Conservation (phyloP, 1,140 invertebrate species). For the Sarcophaga bullata region DNA sequence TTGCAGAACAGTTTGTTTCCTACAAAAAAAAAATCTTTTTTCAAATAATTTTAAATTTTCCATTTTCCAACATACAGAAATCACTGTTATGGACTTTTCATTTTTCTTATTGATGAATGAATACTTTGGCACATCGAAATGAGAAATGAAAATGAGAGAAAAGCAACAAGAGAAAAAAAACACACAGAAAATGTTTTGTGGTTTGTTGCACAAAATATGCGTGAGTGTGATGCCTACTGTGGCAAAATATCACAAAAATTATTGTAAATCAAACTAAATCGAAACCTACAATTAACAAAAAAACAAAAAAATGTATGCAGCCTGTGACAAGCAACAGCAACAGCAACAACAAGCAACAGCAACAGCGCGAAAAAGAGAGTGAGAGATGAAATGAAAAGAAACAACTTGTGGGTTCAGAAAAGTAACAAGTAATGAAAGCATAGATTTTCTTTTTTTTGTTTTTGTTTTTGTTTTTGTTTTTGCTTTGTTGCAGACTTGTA, state of each 20-base stretch:
- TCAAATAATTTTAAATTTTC: too few relatives aligned
- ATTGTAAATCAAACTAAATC: constrained; percentile 25
- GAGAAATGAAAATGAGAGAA: too few relatives aligned
- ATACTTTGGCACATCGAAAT: constrained; percentile 13
- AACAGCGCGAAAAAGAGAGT: not conserved
- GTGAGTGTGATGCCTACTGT: constrained; percentile 25
- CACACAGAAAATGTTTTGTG: not conserved
- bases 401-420: constrained; percentile 24
- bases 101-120: constrained; percentile 1
- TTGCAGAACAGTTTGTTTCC: too few relatives aligned
- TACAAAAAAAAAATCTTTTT: too few relatives aligned
- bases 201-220: constrained; percentile 15
- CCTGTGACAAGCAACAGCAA: too few relatives aligned
- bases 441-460: not conserved
- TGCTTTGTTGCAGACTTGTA: not conserved
- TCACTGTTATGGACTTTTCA: not conserved
- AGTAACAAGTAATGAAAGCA: constrained; percentile 24
- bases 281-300: constrained; percentile 8
- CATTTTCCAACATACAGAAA: not conserved
- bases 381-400: not conserved
- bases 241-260: constrained; percentile 24
- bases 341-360: too few relatives aligned
- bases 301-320: not conserved
- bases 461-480: too few relatives aligned
- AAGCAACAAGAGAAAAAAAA: too few relatives aligned